Evolutionary conservation across 2,888 invertebrate genomes (phyloP), one percentile per base, ranked within the genome.

Genomic region (Glaucopsyche alexis): DNA sequence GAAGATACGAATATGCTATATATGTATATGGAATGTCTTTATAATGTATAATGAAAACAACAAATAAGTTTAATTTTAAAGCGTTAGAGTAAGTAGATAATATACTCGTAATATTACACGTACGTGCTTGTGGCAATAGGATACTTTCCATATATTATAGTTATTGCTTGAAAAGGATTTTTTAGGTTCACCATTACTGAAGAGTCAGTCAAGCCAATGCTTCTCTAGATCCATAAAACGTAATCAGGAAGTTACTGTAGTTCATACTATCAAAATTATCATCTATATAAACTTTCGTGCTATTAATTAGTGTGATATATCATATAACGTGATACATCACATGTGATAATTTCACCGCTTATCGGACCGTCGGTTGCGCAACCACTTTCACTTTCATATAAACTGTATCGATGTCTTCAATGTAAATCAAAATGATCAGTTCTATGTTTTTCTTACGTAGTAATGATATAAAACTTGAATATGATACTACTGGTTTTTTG

Each of bases 301-400:
- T 60, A 60, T 69, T 69, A 69, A 69, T 69, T 47, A 67, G 69
- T 69, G 64, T 69, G 64, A 19, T 55, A 70, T 55, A 64, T 72
- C 49, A 38, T 60, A 40, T 74, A 29, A 55, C 40, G 71, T 69
- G 72, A 73, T 73, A 72, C 72, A 65, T 45, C 73, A 74, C 64
- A 66, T 67, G 49, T 19, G 66, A 16, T 70, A 73, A 73, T 74
- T 76, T 76, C 76, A 73, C 76, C 71, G 66, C 66, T 72, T 71
- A 74, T 71, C 16, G 73, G 50, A 75, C 72, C 73, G 72, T 66
- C 73, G 72, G 73, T 76, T 75, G 69, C 72, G 73, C 67, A 74
- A 75, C 60, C 67, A 73, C 76, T 76, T 76, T 76, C 76, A 73
- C 75, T 75, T 72, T 64, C 45, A 60, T 60, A 72, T 16, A 70